Base-by-base conservation (phyloP, 2,113 vertebrate species). In the Sakesphorus luctuosus region DNA sequence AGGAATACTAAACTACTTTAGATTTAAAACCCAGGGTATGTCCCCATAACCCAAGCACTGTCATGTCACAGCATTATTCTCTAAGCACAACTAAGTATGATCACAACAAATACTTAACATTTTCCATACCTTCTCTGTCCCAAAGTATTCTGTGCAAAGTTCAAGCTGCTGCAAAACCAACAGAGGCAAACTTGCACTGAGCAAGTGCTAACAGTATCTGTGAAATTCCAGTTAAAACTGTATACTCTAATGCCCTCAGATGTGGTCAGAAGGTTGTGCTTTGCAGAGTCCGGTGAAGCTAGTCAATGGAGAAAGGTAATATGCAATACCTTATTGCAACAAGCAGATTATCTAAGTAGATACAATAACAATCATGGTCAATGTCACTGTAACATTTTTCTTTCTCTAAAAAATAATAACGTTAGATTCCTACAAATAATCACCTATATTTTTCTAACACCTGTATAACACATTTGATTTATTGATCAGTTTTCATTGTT, bases 221-320 rank as follows among this genome's bases (percentile, higher is more conserved):
- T 72, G 40, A 56, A 40, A 43, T 43, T 84, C 25, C 20, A 67
- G 18, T 5, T 80, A 61, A 76, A 88, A 36, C 13, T 19, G 5
- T 18, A 9, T 67, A 66, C 13, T 77, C 16, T 14, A 4, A 18
- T 49, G 18, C 28, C 58, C 31, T 49, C 13, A 28, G 4, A 10
- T 15, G 9, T 46, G 29, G 24, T 15, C 50, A 88, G n/a, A 46
- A 59, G 12, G 16, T 28, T 29, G 26, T 25, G 17, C 23, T 65
- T 53, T 28, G 7, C 38, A 69, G 26, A 13, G 11, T 40, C 43
- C 50, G 13, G 18, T 67, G 24, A 46, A 68, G 86, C 12, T 24
- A 55, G 12, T 5, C 43, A 77, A 0, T 18, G 18, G 21, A 23
- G 13, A 14, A 26, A 1, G 1, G 9, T 21, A 35, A 40, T 46